Conservation (phyloP, 23 tunicate genomes). For the Ciona savignyi region DNA sequence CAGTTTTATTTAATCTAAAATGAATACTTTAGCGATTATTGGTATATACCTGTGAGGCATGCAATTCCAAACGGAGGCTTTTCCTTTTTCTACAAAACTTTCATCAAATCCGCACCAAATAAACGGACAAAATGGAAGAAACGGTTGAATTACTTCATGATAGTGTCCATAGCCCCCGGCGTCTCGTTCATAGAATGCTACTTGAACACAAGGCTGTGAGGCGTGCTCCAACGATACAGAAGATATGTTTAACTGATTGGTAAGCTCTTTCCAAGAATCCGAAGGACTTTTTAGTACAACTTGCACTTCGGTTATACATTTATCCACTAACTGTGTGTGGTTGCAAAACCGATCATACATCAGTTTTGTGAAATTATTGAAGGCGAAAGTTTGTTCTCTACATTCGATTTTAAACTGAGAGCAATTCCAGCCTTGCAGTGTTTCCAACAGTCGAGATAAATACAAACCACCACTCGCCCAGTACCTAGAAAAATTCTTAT, state of each 20-base stretch:
- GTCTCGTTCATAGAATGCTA: conserved; percentile 42
- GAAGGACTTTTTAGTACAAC: no score
- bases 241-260: no score
- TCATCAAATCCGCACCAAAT: not conserved
- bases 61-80: not conserved
- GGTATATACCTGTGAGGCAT: not conserved
- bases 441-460: conserved; percentile 1
- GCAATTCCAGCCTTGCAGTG: conserved; percentile 42
- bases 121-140: not conserved
- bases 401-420: conserved; percentile 51
- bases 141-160: not conserved
- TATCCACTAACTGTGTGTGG: no score
- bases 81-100: not conserved
- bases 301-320: no score
- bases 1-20: no score
- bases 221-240: conserved; percentile 1
- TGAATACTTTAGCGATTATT: no score
- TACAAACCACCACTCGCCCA: conserved; percentile 5
- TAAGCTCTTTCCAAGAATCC: no score
- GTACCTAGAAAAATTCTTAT: not conserved
- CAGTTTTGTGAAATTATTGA: no score
- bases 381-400: conserved; percentile 15
- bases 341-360: conserved; percentile 13
- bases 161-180: not conserved
- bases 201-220: conserved; percentile 40